Evolutionary conservation across 92 coral and sea anemone genomes (phyloP), one percentile per base, ranked within the genome.

Genomic region (Galaxea fascicularis): DNA sequence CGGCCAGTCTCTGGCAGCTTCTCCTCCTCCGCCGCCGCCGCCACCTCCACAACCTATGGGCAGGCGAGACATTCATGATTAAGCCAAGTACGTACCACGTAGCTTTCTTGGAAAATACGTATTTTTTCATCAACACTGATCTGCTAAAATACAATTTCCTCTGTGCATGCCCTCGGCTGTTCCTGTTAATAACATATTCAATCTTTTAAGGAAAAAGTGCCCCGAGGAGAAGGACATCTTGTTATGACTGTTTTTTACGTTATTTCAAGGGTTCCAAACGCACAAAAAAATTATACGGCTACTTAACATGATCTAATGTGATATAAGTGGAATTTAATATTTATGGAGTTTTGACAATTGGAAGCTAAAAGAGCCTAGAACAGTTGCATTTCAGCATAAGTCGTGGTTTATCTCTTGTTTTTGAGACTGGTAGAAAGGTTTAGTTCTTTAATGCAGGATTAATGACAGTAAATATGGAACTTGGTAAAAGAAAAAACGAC

Each of bases 41-140:
- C 71, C 74, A 17, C 54, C 71, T 0, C 84, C 84, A 79, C 74
- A 79, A 28, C 75, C 84, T 79, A 29, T 12, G 3, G 29, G 31
- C 21, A 70, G 1, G 28, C 11, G 10, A 22, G 11, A 45, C 15
- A 46, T 8, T 9, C n/a, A 44, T 8, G 8, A 17, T 8, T 4
- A 7, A 18, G 74, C 9, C 21, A 29, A 41, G 28, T 18, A 21
- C 26, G 26, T n/a, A 59, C 8, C 7, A 25, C 11, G 7, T 20
- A 21, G 65, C 25, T 59, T 46, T 9, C 54, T 10, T 10, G 54
- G 54, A 49, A 49, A 49, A 49, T 10, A 3, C 0, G 54, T 2
- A 3, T 49, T 49, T 49, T 49, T 49, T 15, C 54, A 35, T 35
- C 41, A 35, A 35, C n/a, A n/a, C n/a, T 35, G 2, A 35, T 35